phyloP scores from a whole-genome alignment of 2,113 vertebrate species.

The Bujurquina vittata region DNA sequence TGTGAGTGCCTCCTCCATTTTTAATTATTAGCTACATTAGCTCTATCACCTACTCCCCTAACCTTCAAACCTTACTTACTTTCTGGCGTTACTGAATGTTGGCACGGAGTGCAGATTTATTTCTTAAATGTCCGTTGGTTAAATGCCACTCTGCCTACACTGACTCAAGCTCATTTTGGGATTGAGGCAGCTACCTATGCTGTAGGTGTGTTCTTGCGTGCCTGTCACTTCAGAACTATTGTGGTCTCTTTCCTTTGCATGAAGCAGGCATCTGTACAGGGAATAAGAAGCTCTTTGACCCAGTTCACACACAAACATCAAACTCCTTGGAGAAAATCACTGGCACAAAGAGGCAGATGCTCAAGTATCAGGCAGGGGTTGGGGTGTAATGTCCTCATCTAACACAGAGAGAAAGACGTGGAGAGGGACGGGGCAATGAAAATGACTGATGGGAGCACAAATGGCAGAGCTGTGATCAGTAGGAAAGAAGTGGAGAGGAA shows the following conservation, averaged over 20 bases:
- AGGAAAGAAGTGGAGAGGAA: constrained; percentile 21
- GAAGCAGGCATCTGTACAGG: constrained; percentile 18
- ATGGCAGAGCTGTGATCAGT: constrained; percentile 60
- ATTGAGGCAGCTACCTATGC: background rate
- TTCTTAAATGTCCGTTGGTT: background rate
- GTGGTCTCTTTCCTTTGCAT: constrained; percentile 5
- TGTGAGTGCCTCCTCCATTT: background rate
- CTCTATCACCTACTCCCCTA: background rate
- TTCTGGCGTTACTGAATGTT: background rate
- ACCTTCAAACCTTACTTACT: background rate
- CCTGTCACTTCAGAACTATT: background rate
- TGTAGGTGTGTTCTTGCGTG: background rate
- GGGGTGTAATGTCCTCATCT: constrained; percentile 54
- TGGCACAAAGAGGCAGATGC: constrained; percentile 53
- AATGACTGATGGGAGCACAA: constrained; percentile 72
- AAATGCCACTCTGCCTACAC: background rate
- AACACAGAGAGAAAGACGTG: constrained; percentile 34
- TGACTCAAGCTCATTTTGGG: background rate
- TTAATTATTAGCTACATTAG: background rate
- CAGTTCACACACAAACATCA: constrained; percentile 49
- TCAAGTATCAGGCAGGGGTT: constrained; percentile 50
- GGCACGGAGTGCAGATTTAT: background rate
- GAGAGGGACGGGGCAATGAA: constrained; percentile 65
- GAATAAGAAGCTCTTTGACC: constrained; percentile 55
- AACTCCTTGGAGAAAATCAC: constrained; percentile 38